Base-by-base conservation (phyloP, 2,113 vertebrate species). In the Dicaeum eximium region DNA sequence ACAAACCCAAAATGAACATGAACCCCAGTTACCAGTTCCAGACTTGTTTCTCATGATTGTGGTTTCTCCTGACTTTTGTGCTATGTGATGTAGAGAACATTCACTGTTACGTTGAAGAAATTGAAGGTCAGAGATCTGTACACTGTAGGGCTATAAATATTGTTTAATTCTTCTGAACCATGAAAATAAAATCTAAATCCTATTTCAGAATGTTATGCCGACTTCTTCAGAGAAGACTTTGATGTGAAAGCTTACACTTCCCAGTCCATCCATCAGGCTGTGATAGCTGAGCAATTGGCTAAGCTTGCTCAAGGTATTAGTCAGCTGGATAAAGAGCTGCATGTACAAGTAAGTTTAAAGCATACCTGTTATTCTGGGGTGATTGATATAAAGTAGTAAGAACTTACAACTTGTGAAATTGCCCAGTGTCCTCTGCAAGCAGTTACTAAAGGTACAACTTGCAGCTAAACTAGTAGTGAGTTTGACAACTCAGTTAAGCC, bases 181-280 rank as follows among this genome's bases (percentile, higher is more conserved):
- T 8, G 17, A 87, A 79, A 31, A 11, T 93, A 81, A 78, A 60
- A 56, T 72, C 6, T 84, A 64, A 66, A 66, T 90, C 20, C 93
- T 82, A 70, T 82, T 95, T 16, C 96, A 99, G 99, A 99, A n/a
- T 99, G 98, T 94, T 99, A 99, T 5, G 57, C 95, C 13, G 99
- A 99, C 53, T 99, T 99, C 97, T 97, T 99, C 93, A 97, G 94
- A 11, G 98, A 99, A 69, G 98, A 98, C 53, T 99, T 99, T 90
- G 99, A 99, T 93, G 99, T 99, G 74, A 99, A 99, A 97, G 98
- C 98, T 9, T 99, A 99, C 44, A 99, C 99, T 12, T 99, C 99
- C 10, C 99, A 99, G 71, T 99, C 98, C 35, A 99, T 99, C 90
- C 99, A 99, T 94, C 99, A 98, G 97, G 99, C 99, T 85, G 97